phyloP scores from a whole-genome alignment of 2,888 invertebrate genomes.

The Mayetiola destructor region DNA sequence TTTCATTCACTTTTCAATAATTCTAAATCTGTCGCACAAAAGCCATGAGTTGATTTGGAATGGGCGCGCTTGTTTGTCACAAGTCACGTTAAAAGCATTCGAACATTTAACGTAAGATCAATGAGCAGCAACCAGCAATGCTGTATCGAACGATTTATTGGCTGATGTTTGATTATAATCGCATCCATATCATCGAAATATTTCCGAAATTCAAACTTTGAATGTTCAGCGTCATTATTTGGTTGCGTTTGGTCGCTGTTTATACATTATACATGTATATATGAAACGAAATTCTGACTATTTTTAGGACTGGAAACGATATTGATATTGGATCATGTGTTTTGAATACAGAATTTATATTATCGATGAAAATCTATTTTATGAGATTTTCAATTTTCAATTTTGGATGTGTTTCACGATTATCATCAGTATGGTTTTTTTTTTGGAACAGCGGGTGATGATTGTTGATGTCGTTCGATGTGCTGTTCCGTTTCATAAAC shows the following conservation, averaged over 20 bases:
- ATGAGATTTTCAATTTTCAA: conserved; percentile 1
- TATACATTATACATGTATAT: not conserved
- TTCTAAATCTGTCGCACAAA: not conserved
- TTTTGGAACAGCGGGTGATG: conserved; percentile 10
- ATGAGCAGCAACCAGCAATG: no score
- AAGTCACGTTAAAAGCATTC: conserved; percentile 10
- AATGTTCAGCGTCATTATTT: not conserved
- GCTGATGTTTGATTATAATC: conserved; percentile 3
- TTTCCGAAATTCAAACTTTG: no score
- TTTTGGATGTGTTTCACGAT: not conserved
- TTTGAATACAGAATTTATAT: conserved; percentile 6
- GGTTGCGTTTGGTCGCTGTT: not conserved
- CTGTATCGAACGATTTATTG: conserved; percentile 12
- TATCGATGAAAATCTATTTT: conserved; percentile 10
- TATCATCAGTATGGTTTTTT: not conserved
- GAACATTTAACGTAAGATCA: conserved; percentile 1
- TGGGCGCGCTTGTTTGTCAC: conserved; percentile 6
- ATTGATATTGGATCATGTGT: not conserved
- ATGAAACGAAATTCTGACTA: not conserved
- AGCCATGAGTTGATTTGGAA: not conserved
- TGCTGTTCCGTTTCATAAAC: conserved; percentile 1
- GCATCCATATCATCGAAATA: not conserved
- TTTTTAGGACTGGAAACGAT: conserved; percentile 6
- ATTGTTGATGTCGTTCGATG: conserved; percentile 3
- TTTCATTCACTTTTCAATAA: not conserved